Conservation (phyloP, 1,140 invertebrate species). For the Elysia chlorotica region DNA sequence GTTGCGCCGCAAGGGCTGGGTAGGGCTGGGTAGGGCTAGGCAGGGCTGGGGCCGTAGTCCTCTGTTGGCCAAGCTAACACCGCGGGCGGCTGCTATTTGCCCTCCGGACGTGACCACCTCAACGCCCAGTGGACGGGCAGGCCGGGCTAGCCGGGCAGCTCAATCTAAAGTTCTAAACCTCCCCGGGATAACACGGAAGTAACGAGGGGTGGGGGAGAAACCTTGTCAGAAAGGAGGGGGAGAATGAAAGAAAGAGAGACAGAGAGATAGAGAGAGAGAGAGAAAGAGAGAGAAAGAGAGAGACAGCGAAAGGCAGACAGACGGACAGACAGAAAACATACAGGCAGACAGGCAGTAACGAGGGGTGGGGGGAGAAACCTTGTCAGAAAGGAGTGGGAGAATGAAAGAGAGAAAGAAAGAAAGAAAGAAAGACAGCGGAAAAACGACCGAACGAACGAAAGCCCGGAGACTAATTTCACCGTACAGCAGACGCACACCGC, state of each 20-base stretch:
- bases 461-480: too few relatives aligned
- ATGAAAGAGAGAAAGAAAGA: neutral
- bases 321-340: neutral
- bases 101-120: conserved; percentile 7
- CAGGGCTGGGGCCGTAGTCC: too few relatives aligned
- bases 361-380: neutral
- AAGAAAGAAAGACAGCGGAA: too few relatives aligned
- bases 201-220: neutral
- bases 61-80: conserved; percentile 14
- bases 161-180: neutral
- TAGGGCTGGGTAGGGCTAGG: too few relatives aligned
- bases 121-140: neutral
- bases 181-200: neutral
- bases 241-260: neutral
- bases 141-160: neutral
- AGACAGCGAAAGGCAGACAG: neutral
- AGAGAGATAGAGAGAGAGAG: too few relatives aligned
- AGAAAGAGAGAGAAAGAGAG: neutral
- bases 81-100: conserved; percentile 12
- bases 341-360: neutral
- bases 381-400: neutral
- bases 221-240: neutral
- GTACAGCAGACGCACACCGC: too few relatives aligned
- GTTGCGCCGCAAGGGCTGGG: neutral
- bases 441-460: too few relatives aligned